Base-by-base conservation (phyloP, 2,888 invertebrate genomes). In the Brachypalpus laphriformis region DNA sequence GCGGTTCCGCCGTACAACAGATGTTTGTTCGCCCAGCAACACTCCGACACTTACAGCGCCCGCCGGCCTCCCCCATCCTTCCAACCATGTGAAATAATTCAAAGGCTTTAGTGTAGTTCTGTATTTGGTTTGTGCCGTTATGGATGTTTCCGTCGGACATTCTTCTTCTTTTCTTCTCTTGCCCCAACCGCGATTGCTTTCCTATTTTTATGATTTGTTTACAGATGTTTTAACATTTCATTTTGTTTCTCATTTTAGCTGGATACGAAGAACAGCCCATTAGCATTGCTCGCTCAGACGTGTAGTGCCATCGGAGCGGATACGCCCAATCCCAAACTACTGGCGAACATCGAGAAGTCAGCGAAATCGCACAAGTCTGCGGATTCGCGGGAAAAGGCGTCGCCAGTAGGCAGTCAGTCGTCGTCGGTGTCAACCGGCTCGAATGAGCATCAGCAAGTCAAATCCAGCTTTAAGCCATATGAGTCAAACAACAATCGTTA, bases 281-380 rank as follows among this genome's bases (percentile, higher is more conserved):
- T 99, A 92, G 98, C 98, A 59, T 93, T 99, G 85, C 93, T 99
- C 89, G 98, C 98, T 66, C 98, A 98, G 92, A 99, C 99, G 70
- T 99, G 99, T 94, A 98, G 98, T 92, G 98, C 98, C 90, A 99
- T 99, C 90, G 99, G 98, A 87, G 95, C 97, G 4, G 98, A 98
- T 92, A 94, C 96, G 25, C 95, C 97, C 65, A 95, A 95, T 91
- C 94, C 96, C 70, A 96, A 96, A 90, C 93, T 96, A 80, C 93
- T 96, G 88, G 95, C 95, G 87, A 94, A 95, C 77, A 94, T 95
- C 72, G 96, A 96, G 89, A 96, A 96, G 90, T 94, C 94, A 47
- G 94, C 93, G 89, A 93, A 93, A 88, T 92, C 92, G 54, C 87
- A 89, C 8, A 95, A 95, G 89, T 88, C 86, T 1, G 85, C 63